These are phyloP conservation scores for Erynnis tages DNA, from an alignment of 2,888 invertebrate species.

Conservation along the genomic window DNA sequence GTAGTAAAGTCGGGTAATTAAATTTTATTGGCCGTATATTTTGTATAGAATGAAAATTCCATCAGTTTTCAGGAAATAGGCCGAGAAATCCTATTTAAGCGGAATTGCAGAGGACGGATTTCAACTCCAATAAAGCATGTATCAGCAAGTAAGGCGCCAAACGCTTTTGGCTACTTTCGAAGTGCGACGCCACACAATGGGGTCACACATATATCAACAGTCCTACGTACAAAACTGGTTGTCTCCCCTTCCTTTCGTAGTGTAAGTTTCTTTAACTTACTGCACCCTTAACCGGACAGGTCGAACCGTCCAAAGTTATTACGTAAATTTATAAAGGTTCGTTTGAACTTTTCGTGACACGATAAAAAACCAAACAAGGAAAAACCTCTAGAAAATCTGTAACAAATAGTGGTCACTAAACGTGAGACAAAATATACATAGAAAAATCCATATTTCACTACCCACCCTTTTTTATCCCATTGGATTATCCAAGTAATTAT, in stretches of 20 bases:
- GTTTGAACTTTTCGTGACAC: constrained; percentile 12
- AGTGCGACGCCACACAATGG: constrained; percentile 24
- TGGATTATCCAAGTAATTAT: too few relatives aligned
- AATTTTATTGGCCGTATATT: constrained; percentile 63
- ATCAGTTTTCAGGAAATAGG: constrained; percentile 23
- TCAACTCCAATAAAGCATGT: constrained; percentile 21
- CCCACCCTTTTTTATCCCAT: too few relatives aligned
- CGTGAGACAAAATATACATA: neutral
- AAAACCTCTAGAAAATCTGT: neutral
- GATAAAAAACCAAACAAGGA: constrained; percentile 9
- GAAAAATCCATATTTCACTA: too few relatives aligned
- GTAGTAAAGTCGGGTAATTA: constrained; percentile 64
- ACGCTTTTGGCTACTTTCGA: constrained; percentile 25
- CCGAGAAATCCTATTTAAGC: constrained; percentile 19
- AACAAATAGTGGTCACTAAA: neutral
- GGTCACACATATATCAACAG: constrained; percentile 8
- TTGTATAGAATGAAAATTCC: constrained; percentile 29
- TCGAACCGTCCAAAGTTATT: constrained; percentile 15
- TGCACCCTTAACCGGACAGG: constrained; percentile 17
- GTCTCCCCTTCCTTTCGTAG: constrained; percentile 17
- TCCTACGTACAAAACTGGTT: constrained; percentile 2
- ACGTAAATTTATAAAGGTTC: constrained; percentile 11
- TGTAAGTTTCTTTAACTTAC: constrained; percentile 23
- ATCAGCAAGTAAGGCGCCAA: constrained; percentile 25
- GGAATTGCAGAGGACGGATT: constrained; percentile 24